Evolutionary conservation across 2,113 vertebrate species (phyloP), one percentile per base, ranked within the genome.

Genomic region (Asarcornis scutulata): DNA sequence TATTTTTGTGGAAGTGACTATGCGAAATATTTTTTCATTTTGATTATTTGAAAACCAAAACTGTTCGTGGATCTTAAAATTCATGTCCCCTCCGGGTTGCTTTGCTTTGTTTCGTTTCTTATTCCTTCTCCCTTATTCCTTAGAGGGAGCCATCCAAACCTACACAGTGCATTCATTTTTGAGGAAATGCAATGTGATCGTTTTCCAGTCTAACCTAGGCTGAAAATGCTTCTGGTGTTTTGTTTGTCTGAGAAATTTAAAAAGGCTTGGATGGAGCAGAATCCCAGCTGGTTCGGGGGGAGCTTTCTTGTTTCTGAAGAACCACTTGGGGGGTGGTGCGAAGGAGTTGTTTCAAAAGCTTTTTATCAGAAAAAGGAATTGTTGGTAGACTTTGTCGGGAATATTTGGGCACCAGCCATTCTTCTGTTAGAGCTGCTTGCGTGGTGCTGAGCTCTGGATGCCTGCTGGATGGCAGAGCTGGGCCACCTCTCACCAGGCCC

Each of bases 41-140:
- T 72, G 76, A 81, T 94, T 88, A 68, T 94, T 94, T 94, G 88
- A 88, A 94, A 96, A 88, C 32, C 53, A 68, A 82, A 92, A 82
- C 78, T 79, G 76, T 83, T 95, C 84, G 64, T 90, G 85, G 46
- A 15, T 81, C 96, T 96, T 95, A 95, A 96, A 97, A 95, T 95
- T 93, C 91, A 93, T 92, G 74, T 95, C 44, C 83, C 89, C 91
- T 95, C 77, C 8, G 17, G 93, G 84, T 87, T 89, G 62, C 84
- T 88, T 93, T 73, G 78, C 53, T 94, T 94, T 84, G 82, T 91
- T 94, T 93, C 76, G 63, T 95, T 94, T 91, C 82, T 71, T 88
- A 83, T 67, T 93, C 78, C 38, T 20, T 83, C 67, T 93, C n/a
- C 46, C 68, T 95, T 86, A 81, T 83, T 91, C 91, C 91, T 89